phyloP scores from a whole-genome alignment of 2,888 invertebrate genomes.

The Cloeon dipterum region DNA sequence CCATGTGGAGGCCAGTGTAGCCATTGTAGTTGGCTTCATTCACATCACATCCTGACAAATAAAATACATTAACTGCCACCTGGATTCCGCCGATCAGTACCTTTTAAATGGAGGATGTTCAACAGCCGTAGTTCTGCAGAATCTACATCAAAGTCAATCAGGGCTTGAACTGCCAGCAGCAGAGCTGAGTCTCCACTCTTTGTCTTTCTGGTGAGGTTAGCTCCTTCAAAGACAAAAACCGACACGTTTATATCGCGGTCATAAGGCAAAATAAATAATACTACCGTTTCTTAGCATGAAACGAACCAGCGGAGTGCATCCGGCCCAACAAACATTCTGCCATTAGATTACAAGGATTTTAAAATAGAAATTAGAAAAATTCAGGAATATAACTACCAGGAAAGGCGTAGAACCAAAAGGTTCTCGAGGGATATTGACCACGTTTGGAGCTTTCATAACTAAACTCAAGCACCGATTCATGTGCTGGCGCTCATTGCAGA shows the following conservation, averaged over 20 bases:
- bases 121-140: slow-evolving; percentile 1
- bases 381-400: no score
- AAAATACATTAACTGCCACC: no score
- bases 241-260: neutral
- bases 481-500: neutral
- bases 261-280: no score
- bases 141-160: neutral
- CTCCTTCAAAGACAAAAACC: slow-evolving; percentile 2
- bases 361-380: no score
- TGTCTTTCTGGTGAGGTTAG: slow-evolving; percentile 2
- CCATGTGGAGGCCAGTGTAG: slow-evolving; percentile 6
- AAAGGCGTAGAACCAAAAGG: slow-evolving; percentile 5
- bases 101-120: no score
- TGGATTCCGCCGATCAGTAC: no score
- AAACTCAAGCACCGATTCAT: slow-evolving; percentile 1
- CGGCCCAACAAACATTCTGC: slow-evolving; percentile 6
- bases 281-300: slow-evolving; percentile 5
- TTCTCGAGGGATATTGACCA: slow-evolving; percentile 1
- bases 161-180: slow-evolving; percentile 3
- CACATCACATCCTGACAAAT: slow-evolving; percentile 4
- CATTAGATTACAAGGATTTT: neutral
- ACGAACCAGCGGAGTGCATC: neutral
- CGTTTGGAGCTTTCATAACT: slow-evolving; percentile 1
- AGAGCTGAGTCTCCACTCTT: slow-evolving; percentile 5
- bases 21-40: slow-evolving; percentile 4